Conservation (phyloP, 2,797 vertebrate genomes). For the Sebastes goodei region DNA sequence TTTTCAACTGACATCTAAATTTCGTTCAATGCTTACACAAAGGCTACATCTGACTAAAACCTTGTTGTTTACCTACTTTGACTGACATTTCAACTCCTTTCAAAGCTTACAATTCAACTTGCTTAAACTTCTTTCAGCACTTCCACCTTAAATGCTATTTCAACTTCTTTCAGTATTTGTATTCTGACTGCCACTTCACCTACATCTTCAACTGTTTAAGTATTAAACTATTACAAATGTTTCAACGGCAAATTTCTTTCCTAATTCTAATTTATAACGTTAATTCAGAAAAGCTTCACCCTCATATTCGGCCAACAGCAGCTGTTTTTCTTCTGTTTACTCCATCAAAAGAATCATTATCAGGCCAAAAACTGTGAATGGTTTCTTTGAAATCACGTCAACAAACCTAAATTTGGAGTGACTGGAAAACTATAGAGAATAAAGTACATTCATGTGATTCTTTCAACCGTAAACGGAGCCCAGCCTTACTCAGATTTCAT, state of each 20-base stretch:
- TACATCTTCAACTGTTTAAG: not conserved
- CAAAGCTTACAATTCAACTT: not conserved
- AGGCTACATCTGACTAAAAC: too few relatives aligned
- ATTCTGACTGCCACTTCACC: not conserved
- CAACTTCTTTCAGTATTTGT: not conserved
- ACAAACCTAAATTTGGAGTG: not conserved
- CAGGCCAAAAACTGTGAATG: not conserved
- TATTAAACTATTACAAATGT: not conserved
- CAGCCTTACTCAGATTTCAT: constrained; percentile 4
- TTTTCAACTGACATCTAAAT: accelerated
- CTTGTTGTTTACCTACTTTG: not conserved
- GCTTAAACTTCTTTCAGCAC: not conserved
- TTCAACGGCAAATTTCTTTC: not conserved
- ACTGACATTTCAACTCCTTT: not conserved
- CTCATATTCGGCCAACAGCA: accelerated
- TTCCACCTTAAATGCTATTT: not conserved
- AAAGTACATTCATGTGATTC: constrained; percentile 1
- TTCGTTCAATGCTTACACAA: too few relatives aligned
- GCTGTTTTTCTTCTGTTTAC: not conserved
- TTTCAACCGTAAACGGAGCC: not conserved
- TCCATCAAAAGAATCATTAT: not conserved
- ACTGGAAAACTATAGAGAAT: not conserved
- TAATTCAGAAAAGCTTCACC: not conserved
- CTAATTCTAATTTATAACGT: not conserved
- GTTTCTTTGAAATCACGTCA: not conserved